Conservation (phyloP, 1,140 invertebrate genomes). For the Drosophila auraria region DNA sequence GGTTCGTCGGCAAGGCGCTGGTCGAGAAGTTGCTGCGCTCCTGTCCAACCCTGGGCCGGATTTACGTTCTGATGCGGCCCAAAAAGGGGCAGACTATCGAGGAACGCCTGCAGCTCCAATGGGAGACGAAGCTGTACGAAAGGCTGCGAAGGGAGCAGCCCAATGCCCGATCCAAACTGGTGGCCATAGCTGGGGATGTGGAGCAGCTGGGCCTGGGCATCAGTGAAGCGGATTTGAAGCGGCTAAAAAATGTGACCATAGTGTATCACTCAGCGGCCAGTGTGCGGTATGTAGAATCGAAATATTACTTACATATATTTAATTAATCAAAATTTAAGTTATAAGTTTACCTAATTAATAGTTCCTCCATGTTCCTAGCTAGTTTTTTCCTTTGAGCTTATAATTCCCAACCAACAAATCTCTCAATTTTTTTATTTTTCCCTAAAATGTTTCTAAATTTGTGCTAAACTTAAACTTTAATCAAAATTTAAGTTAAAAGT, state of each 20-base stretch:
- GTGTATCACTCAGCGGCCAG: slow-evolving; percentile 98
- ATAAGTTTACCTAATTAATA: too few relatives aligned
- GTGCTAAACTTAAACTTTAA: not conserved
- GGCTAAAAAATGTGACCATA: slow-evolving; percentile 90
- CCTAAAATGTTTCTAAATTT: too few relatives aligned
- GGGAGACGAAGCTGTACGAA: slow-evolving; percentile 86
- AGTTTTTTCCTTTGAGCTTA: not conserved
- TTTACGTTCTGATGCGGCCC: slow-evolving; percentile 92
- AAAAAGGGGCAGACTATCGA: slow-evolving; percentile 91
- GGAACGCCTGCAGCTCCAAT: slow-evolving; percentile 87
- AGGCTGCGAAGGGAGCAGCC: slow-evolving; percentile 85
- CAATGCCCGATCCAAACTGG: slow-evolving; percentile 89
- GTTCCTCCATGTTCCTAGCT: too few relatives aligned
- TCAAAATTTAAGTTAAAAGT: too few relatives aligned
- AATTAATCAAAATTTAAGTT: not conserved
- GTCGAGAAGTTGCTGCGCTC: slow-evolving; percentile 94
- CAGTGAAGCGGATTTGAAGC: slow-evolving; percentile 47
- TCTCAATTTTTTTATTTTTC: too few relatives aligned
- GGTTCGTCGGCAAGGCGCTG: slow-evolving; percentile 95
- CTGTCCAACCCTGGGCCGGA: slow-evolving; percentile 88
- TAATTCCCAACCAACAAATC: not conserved
- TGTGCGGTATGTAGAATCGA: slow-evolving; percentile 86
- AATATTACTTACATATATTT: not conserved
- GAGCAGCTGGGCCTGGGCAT: slow-evolving; percentile 87
- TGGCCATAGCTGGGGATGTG: slow-evolving; percentile 92